These are phyloP conservation scores for Eira barbara DNA, from an alignment of 2,113 vertebrate species.

Conservation along the genomic window DNA sequence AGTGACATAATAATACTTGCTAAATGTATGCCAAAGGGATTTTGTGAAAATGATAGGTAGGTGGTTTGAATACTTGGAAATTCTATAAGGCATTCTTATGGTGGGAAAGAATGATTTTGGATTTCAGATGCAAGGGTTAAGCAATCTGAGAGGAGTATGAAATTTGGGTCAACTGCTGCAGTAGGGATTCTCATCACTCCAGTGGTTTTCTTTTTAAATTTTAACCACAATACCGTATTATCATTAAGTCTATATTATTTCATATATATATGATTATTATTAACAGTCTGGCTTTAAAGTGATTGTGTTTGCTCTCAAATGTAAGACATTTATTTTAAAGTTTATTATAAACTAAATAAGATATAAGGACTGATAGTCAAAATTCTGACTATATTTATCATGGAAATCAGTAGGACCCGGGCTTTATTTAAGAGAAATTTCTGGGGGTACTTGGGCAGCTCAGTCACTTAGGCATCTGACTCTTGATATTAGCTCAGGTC, in stretches of 20 bases:
- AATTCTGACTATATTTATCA: slow-evolving; percentile 12
- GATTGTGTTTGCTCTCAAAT: neutral
- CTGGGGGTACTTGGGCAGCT: neutral
- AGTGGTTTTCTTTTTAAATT: neutral
- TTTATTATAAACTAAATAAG: slow-evolving; percentile 13
- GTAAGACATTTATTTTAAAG: neutral
- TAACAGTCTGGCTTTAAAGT: neutral
- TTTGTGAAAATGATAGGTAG: neutral
- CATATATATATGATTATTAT: neutral
- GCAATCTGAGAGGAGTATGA: neutral
- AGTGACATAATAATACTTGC: neutral
- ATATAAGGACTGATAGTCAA: neutral
- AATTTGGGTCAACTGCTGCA: slow-evolving; percentile 9
- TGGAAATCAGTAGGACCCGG: neutral
- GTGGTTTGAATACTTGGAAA: neutral
- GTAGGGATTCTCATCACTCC: neutral
- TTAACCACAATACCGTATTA: neutral
- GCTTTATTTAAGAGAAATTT: neutral
- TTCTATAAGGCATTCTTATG: neutral
- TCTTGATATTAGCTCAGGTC: neutral
- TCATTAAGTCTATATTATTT: neutral
- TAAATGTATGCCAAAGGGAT: neutral
- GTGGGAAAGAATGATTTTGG: neutral
- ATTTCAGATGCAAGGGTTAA: neutral
- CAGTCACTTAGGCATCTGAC: neutral